phyloP scores from a whole-genome alignment of 2,797 vertebrate species.

The Cynodonichthys magdalenae region DNA sequence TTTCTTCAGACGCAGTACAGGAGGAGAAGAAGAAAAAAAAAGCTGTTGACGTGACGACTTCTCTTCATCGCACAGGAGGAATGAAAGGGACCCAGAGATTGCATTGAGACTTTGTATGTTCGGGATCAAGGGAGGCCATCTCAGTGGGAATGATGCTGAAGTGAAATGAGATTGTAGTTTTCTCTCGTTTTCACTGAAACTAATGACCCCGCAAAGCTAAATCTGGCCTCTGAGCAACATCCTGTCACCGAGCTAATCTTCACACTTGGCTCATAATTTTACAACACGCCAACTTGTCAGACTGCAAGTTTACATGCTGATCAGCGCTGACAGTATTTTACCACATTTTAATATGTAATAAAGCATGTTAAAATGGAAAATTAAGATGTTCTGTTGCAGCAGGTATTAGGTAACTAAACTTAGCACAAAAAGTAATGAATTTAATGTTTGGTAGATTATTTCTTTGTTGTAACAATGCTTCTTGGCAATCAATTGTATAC shows the following conservation, averaged over 20 bases:
- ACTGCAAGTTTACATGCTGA: background rate
- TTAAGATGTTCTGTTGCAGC: too few relatives aligned
- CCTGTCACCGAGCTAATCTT: conserved; percentile 16
- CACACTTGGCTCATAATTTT: conserved; percentile 1
- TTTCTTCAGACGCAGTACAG: conserved; percentile 33
- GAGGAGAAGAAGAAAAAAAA: conserved; percentile 2
- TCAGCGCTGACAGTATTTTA: background rate
- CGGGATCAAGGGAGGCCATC: conserved; percentile 1
- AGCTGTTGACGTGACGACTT: conserved; percentile 42
- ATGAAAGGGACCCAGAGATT: conserved; percentile 39
- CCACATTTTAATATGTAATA: too few relatives aligned
- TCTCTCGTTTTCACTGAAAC: conserved; percentile 25
- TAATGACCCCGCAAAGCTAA: conserved; percentile 25
- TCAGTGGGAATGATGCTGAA: conserved; percentile 22
- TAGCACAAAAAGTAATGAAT: too few relatives aligned
- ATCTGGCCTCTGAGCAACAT: conserved; percentile 31
- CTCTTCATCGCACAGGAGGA: conserved; percentile 34
- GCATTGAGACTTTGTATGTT: conserved; percentile 25
- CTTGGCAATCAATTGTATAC: too few relatives aligned
- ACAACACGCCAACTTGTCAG: background rate
- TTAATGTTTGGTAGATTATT: too few relatives aligned
- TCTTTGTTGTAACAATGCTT: too few relatives aligned
- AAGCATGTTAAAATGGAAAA: too few relatives aligned
- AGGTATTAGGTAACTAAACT: too few relatives aligned
- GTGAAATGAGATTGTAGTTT: conserved; percentile 37